These are phyloP conservation scores for Tetraneura akinire DNA, from an alignment of 1,140 invertebrate genomes.

Conservation along the genomic window DNA sequence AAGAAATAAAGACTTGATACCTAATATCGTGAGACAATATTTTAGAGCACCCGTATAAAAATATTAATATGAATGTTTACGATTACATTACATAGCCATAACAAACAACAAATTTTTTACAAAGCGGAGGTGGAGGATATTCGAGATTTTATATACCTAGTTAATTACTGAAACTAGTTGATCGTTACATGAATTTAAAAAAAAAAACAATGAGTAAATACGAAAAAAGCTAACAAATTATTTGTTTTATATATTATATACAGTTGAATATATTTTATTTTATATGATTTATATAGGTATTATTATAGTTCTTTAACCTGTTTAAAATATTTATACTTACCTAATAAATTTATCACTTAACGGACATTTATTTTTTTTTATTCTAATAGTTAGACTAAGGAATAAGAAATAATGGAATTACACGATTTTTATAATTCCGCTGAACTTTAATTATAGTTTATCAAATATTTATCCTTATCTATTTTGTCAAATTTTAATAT, in stretches of 20 bases:
- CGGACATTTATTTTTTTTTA: too few relatives aligned
- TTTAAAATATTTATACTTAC: too few relatives aligned
- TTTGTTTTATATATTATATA: not conserved
- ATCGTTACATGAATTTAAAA: not conserved
- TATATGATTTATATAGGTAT: too few relatives aligned
- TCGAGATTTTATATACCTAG: not conserved
- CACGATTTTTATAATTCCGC: too few relatives aligned
- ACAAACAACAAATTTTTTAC: not conserved
- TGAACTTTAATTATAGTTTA: too few relatives aligned
- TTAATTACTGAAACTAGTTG: not conserved
- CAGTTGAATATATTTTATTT: too few relatives aligned
- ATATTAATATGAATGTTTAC: conserved; percentile 17
- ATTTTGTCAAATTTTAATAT: too few relatives aligned
- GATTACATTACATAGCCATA: conserved; percentile 50
- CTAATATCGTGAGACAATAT: conserved; percentile 44
- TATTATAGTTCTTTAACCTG: too few relatives aligned
- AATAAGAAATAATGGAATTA: too few relatives aligned
- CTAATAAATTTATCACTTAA: too few relatives aligned
- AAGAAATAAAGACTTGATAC: not conserved
- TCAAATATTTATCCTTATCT: too few relatives aligned
- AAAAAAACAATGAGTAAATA: not conserved
- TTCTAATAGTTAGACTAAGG: too few relatives aligned
- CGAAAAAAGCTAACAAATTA: not conserved
- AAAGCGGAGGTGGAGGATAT: not conserved
- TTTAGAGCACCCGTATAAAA: conserved; percentile 39